phyloP scores from a whole-genome alignment of 2,113 vertebrate species.

The Clinocottus analis region DNA sequence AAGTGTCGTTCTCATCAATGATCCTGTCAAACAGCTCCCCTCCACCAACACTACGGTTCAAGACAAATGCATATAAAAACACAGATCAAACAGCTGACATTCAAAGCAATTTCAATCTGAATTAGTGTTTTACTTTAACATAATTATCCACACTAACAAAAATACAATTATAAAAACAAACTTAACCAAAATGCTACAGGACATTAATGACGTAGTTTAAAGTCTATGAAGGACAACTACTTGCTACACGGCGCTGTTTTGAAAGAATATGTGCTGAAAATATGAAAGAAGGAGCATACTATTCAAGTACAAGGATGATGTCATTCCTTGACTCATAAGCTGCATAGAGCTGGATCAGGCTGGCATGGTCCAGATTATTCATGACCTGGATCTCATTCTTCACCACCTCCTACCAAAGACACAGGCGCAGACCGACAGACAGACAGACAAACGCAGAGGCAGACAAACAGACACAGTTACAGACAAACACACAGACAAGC shows the following conservation, averaged over 20 bases:
- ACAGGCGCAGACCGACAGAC: conserved; percentile 49
- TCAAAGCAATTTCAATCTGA: neutral
- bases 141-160: neutral
- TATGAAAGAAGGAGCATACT: conserved; percentile 86
- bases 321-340: conserved; percentile 96
- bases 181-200: neutral
- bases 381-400: conserved; percentile 97
- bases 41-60: conserved; percentile 78
- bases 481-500: conserved; percentile 22
- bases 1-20: conserved; percentile 93
- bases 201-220: neutral
- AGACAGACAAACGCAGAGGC: conserved; percentile 7
- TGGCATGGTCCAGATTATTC: conserved; percentile 96
- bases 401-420: conserved; percentile 89
- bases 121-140: neutral
- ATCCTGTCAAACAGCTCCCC: conserved; percentile 90
- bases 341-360: conserved; percentile 96
- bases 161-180: neutral
- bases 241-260: conserved; percentile 4
- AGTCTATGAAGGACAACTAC: neutral
- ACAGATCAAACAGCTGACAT: neutral
- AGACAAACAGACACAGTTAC: conserved; percentile 1
- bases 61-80: conserved; percentile 14
- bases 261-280: conserved; percentile 54
- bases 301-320: conserved; percentile 96